phyloP scores from a whole-genome alignment of 2,888 invertebrate species.

The Amitus sp. region DNA sequence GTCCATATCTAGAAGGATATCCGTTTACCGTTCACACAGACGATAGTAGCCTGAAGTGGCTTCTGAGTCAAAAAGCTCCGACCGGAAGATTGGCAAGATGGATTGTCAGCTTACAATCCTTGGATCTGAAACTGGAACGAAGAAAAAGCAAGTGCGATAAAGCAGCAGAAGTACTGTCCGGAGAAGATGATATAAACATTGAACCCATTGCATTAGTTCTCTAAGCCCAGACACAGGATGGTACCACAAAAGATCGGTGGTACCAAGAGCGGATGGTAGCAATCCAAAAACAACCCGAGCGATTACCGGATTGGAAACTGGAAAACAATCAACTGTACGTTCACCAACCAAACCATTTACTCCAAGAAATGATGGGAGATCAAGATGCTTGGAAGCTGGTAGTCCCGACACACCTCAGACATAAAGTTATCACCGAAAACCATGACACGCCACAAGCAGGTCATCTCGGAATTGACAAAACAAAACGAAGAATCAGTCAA shows the following conservation, averaged over 20 bases:
- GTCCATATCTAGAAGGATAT: slow-evolving; percentile 28
- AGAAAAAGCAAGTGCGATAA: too few species aligned
- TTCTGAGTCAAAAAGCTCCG: neutral
- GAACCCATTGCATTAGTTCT: too few species aligned
- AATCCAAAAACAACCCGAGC: neutral
- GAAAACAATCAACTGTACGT: neutral
- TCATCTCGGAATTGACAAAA: slow-evolving; percentile 7
- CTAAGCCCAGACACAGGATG: too few species aligned
- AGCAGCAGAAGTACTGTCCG: too few species aligned
- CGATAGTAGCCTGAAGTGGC: slow-evolving; percentile 17
- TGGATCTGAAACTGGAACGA: too few species aligned
- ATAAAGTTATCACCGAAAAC: neutral
- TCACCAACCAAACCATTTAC: neutral
- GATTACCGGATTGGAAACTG: slow-evolving; percentile 7
- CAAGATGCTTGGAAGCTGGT: slow-evolving; percentile 11
- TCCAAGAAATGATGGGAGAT: slow-evolving; percentile 6
- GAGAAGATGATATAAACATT: too few species aligned
- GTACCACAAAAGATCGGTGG: too few species aligned
- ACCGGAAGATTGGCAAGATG: neutral
- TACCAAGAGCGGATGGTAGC: too few species aligned
- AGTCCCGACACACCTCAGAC: neutral
- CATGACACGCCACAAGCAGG: slow-evolving; percentile 2
- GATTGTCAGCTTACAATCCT: neutral
- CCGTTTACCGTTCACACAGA: slow-evolving; percentile 20
- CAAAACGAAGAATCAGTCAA: neutral